These are phyloP conservation scores for Aepyceros melampus DNA, from an alignment of 2,113 vertebrate species.

Conservation along the genomic window DNA sequence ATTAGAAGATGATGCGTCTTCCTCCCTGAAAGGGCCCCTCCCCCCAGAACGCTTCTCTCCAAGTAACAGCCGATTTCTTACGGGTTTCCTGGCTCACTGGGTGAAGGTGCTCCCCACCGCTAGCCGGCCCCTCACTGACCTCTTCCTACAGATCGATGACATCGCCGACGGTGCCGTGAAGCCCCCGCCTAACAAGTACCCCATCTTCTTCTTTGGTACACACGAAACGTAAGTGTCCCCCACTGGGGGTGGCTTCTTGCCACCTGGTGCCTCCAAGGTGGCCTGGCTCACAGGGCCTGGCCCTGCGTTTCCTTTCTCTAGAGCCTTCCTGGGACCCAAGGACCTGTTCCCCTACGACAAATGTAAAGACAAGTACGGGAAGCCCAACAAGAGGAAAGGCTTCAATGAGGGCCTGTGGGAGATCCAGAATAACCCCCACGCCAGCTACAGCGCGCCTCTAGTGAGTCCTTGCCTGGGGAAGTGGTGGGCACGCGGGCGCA, in stretches of 20 bases:
- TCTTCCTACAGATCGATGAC: constrained; percentile 92
- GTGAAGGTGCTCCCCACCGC: not conserved
- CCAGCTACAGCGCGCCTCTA: constrained; percentile 92
- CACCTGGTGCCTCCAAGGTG: not conserved
- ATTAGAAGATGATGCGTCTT: not conserved
- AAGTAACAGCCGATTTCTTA: not conserved
- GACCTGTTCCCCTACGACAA: constrained; percentile 97
- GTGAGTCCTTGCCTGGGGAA: constrained; percentile 81
- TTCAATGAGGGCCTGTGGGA: constrained; percentile 99
- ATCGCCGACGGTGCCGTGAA: constrained; percentile 97
- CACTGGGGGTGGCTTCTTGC: not conserved
- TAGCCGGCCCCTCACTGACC: constrained; percentile 33
- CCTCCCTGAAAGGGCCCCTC: not conserved
- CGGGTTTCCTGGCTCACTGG: not conserved
- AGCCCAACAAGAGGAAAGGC: constrained; percentile 98
- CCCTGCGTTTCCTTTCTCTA: constrained; percentile 73
- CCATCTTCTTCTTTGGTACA: constrained; percentile 98
- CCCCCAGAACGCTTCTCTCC: not conserved
- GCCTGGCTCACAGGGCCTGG: constrained; percentile 35
- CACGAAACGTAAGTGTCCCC: constrained; percentile 94
- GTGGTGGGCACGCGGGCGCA: fast-evolving
- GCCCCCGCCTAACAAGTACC: constrained; percentile 96
- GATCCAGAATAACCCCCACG: constrained; percentile 98
- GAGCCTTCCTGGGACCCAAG: constrained; percentile 96
- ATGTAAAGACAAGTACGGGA: constrained; percentile 94